Percentiles rank a stretch among this genome's conserved stretches.
phyloP scores from a whole-genome alignment of 1,140 invertebrate species.

The Eueides isabella region DNA sequence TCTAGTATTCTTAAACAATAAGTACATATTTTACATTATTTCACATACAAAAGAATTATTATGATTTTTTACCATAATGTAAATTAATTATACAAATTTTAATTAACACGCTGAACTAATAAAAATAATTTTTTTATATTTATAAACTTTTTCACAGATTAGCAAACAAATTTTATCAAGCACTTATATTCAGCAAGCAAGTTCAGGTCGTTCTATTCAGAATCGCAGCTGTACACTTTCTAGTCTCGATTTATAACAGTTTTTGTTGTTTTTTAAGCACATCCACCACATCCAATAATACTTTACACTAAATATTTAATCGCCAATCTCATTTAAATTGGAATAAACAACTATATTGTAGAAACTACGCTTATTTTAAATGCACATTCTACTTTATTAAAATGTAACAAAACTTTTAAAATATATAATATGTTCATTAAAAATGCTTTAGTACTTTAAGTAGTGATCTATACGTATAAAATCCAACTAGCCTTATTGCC shows the following conservation, averaged over 20 bases:
- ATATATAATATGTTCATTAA: slow-evolving; percentile 25
- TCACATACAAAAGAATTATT: too few species aligned
- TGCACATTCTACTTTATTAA: slow-evolving; percentile 30
- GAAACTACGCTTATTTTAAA: slow-evolving; percentile 23
- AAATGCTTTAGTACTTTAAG: slow-evolving; percentile 46
- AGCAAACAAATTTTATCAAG: neutral
- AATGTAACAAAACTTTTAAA: slow-evolving; percentile 15
- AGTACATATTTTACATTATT: too few species aligned
- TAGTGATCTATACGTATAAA: slow-evolving; percentile 30
- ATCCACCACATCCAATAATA: slow-evolving; percentile 9
- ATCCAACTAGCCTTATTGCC: slow-evolving; percentile 58
- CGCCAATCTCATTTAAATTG: neutral
- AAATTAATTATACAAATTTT: too few species aligned
- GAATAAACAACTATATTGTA: slow-evolving; percentile 11
- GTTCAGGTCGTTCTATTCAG: slow-evolving; percentile 61
- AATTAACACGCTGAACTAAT: too few species aligned
- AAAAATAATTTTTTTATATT: neutral
- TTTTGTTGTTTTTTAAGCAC: slow-evolving; percentile 45
- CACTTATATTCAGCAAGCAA: too few species aligned
- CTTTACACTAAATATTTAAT: slow-evolving; percentile 2
- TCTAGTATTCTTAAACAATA: neutral
- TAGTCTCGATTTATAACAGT: slow-evolving; percentile 75
- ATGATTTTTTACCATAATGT: too few species aligned
- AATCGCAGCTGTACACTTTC: slow-evolving; percentile 67
- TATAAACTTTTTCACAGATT: neutral